Percentiles rank a stretch among this genome's conserved stretches.
phyloP scores from a whole-genome alignment of 2,113 vertebrate genomes.

The Pavo muticus region DNA sequence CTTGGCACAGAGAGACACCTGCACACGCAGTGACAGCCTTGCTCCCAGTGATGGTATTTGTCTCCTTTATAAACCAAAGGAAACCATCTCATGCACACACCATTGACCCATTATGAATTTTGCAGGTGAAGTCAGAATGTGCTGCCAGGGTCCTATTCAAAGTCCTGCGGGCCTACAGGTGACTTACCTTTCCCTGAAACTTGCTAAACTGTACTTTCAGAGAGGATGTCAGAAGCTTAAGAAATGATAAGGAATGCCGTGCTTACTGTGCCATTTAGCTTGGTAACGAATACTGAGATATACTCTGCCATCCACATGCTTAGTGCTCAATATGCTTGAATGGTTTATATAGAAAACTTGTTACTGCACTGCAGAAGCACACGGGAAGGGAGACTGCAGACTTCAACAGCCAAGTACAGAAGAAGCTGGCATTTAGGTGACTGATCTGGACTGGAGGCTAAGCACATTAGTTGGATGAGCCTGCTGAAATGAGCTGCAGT shows the following conservation, averaged over 20 bases:
- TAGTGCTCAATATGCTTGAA: background rate
- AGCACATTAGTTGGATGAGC: slow-evolving; percentile 17
- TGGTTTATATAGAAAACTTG: background rate
- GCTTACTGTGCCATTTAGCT: background rate
- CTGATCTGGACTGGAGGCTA: background rate
- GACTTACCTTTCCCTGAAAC: background rate
- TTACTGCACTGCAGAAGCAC: slow-evolving; percentile 14
- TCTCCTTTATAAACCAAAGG: background rate
- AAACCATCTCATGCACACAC: background rate
- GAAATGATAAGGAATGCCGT: background rate
- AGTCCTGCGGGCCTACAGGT: background rate
- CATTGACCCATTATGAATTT: background rate
- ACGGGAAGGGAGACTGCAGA: background rate
- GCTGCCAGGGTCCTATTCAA: background rate
- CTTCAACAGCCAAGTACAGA: background rate
- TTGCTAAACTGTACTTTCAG: background rate
- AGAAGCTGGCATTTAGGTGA: background rate
- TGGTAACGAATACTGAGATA: background rate
- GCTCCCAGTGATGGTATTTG: background rate
- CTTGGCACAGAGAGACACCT: background rate
- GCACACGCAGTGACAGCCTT: background rate
- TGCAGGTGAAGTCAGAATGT: background rate
- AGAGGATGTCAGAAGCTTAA: background rate
- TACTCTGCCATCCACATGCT: background rate
- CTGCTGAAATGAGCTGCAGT: slow-evolving; percentile 1